These are phyloP conservation scores for Odontocerum albicorne DNA, from an alignment of 2,888 invertebrate species.

Conservation along the genomic window DNA sequence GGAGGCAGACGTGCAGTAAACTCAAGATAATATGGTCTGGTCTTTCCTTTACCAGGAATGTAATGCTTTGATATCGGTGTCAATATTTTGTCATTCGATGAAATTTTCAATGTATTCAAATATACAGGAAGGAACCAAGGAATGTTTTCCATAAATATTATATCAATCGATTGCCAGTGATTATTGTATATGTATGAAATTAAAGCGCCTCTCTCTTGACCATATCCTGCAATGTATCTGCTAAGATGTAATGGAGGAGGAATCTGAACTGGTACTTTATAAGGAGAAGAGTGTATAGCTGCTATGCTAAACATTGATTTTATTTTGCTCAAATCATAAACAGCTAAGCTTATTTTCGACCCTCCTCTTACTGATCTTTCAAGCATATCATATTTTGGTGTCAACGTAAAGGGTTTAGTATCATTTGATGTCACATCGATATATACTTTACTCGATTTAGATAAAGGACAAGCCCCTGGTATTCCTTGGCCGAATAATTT, in stretches of 20 bases:
- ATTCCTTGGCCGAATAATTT: conserved; percentile 87
- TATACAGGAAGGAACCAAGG: conserved; percentile 91
- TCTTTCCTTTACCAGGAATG: conserved; percentile 80
- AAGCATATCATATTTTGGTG: conserved; percentile 61
- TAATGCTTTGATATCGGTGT: conserved; percentile 49
- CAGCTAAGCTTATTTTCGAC: conserved; percentile 64
- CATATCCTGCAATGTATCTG: conserved; percentile 84
- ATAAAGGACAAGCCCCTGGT: conserved; percentile 79
- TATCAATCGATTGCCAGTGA: conserved; percentile 71
- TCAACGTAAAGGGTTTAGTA: conserved; percentile 63
- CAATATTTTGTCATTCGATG: conserved; percentile 51
- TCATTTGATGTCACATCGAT: conserved; percentile 73
- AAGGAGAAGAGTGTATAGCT: conserved; percentile 55
- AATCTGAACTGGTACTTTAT: conserved; percentile 54
- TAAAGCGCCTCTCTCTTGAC: conserved; percentile 89
- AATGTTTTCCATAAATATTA: conserved; percentile 86
- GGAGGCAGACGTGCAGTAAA: conserved; percentile 78
- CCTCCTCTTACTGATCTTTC: conserved; percentile 70
- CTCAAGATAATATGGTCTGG: conserved; percentile 86
- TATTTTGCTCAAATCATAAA: conserved; percentile 66
- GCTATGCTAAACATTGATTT: conserved; percentile 69
- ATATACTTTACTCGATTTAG: conserved; percentile 76
- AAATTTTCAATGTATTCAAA: conserved; percentile 79
- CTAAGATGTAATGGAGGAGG: conserved; percentile 75
- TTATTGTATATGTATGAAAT: conserved; percentile 83